Base-by-base conservation (phyloP, 2,888 invertebrate species). In the Anarsia innoxiella region DNA sequence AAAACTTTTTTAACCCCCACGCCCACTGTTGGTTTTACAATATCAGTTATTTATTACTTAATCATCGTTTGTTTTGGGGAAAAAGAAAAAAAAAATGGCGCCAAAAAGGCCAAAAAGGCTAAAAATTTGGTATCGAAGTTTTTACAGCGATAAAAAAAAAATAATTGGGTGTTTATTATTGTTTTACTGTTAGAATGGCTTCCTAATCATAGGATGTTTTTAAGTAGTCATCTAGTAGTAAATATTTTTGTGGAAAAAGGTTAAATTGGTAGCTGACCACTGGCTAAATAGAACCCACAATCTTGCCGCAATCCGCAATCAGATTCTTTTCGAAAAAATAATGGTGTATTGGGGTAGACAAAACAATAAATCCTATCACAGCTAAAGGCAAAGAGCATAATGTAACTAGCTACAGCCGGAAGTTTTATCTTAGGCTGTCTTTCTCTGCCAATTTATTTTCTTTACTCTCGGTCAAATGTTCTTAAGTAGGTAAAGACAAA, bases 21-120 rank as follows among this genome's bases (percentile, higher is more conserved):
- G 15, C 31, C 31, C 31, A 37, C 31, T 14, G 27, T 15, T 35
- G 37, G 34, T 39, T 39, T 41, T 10, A 28, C 38, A 26, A 28
- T 42, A 40, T 45, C 15, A 25, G 14, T 31, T 31, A 31, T 14
- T 31, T 15, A 12, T 31, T 19, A 25, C 31, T 31, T 31, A 31
- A 31, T 31, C 14, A 12, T 31, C 31, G n/a, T 8, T 19, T 19
- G 19, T 19, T 19, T 19, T 8, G n/a, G n/a, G n/a, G n/a, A n/a
- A 19, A 19, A 19, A 19, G 8, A 8, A 8, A 19, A 19, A 19
- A 19, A 19, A 19, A 19, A 19, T 19, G 19, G 19, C 19, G 12
- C 8, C 11, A 29, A 29, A 29, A 29, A 29, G 26, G 26, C 9
- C 3, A 12, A 5, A 29, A 10, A 29, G 5, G 5, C 8, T n/a